Evolutionary conservation across 2,888 invertebrate genomes (phyloP), one percentile per base, ranked within the genome.

Genomic region (Iselma pallidipennis): DNA sequence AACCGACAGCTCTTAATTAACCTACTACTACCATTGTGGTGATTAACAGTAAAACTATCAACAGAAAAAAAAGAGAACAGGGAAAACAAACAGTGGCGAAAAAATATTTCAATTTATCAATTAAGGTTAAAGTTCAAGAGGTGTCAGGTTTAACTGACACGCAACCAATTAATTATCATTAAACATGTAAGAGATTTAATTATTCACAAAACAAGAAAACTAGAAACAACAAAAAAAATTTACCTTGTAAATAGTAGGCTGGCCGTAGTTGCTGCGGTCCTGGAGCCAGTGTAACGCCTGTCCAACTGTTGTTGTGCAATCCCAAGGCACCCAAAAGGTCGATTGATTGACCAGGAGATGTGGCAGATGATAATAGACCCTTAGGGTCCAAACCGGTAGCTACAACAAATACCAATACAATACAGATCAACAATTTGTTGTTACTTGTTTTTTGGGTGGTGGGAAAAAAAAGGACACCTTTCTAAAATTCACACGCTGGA

Each of bases 261-360:
- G 88, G 88, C 76, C 87, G 87, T 79, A 89, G 85, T 77, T 88
- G 86, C 80, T 88, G 88, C 82, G 89, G 87, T 75, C 84, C 85
- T 78, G 87, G 85, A 69, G 84, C 84, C 78, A 85, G 83, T 74
- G 85, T 86, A 76, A 91, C 89, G 77, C 91, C 91, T 80, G 84
- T 85, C 78, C 87, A 88, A 77, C 88, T 87, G 80, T 87, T 88
- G 85, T 91, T 91, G 85, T 90, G 89, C 81, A 91, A 85, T 83
- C 90, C 89, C 83, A 92, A 85, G 79, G 90, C 89, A 83, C 89
- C 89, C 83, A 92, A 85, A 81, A 92, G 85, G 83, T 92, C 92
- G 85, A 92, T 88, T 76, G 85, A 83, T 82, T 81, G 79, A 70
- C 75, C 66, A 67, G 74, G 68, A 59, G 75, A 71, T 42, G 74